Conservation (phyloP, 2,888 invertebrate genomes). For the Andrena trimmerana region DNA sequence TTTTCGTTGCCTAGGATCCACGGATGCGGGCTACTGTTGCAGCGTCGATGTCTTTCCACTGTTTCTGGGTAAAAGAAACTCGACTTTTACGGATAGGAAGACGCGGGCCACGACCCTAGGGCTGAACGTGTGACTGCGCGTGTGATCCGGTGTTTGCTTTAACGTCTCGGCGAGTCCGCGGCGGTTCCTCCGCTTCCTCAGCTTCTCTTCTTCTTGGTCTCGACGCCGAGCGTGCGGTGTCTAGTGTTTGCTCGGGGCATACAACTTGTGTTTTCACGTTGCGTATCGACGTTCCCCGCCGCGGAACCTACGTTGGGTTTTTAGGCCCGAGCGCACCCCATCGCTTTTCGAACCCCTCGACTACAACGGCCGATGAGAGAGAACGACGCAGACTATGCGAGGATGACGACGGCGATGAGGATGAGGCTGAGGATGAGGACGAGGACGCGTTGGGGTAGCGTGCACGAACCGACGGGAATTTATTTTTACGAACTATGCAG, state of each 20-base stretch:
- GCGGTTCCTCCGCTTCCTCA: conserved; percentile 41
- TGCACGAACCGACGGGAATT: conserved; percentile 76
- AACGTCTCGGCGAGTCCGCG: conserved; percentile 81
- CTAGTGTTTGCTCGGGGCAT: conserved; percentile 81
- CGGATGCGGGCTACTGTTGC: conserved; percentile 9
- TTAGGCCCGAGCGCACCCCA: conserved; percentile 58
- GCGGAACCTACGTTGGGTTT: conserved; percentile 50
- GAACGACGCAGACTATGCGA: conserved; percentile 26
- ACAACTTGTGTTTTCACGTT: conserved; percentile 82
- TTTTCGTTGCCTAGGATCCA: conserved; percentile 12
- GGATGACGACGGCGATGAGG: conserved; percentile 27
- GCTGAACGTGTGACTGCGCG: conserved; percentile 75
- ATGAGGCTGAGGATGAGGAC: conserved; percentile 41
- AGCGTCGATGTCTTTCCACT: not conserved
- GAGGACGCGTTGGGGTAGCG: conserved; percentile 52
- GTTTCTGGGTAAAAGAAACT: conserved; percentile 18
- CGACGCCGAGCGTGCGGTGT: conserved; percentile 40
- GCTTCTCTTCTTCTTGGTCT: conserved; percentile 50
- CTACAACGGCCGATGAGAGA: conserved; percentile 9
- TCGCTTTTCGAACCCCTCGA: conserved; percentile 61
- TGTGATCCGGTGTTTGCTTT: conserved; percentile 83
- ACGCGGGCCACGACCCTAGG: conserved; percentile 23
- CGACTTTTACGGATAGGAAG: conserved; percentile 12
- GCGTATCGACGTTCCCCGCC: conserved; percentile 76
- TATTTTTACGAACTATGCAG: conserved; percentile 83